These are phyloP conservation scores for Lepus americanus DNA, from an alignment of 2,113 vertebrate species.

Conservation along the genomic window DNA sequence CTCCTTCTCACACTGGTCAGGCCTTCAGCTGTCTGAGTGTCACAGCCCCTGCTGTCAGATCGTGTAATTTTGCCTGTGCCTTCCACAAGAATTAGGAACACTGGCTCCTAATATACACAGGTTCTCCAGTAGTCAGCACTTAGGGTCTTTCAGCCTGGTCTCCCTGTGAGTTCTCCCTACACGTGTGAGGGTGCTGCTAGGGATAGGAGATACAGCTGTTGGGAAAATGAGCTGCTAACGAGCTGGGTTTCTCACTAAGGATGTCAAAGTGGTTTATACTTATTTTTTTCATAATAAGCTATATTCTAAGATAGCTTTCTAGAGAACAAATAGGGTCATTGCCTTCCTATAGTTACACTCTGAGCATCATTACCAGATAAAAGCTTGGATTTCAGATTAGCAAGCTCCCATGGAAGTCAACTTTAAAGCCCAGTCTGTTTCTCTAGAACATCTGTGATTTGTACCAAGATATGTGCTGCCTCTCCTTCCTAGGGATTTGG, in stretches of 20 bases:
- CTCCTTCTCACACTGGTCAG: neutral
- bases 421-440: neutral
- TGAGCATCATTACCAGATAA: neutral
- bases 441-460: neutral
- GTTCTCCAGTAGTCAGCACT: neutral
- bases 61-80: neutral
- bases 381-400: neutral
- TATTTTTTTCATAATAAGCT: neutral
- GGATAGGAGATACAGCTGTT: no score
- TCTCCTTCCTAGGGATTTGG: conserved; percentile 44
- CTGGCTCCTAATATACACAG: neutral
- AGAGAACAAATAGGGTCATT: conserved; percentile 31
- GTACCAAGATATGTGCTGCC: neutral
- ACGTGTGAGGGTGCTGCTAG: accelerated
- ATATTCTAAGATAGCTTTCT: conserved; percentile 24
- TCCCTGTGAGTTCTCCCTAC: neutral
- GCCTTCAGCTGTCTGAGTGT: neutral
- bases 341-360: conserved; percentile 21
- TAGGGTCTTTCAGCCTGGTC: neutral
- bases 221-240: neutral
- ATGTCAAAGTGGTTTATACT: neutral
- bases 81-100: neutral
- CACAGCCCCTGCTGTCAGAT: neutral
- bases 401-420: neutral
- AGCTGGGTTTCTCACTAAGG: neutral